Evolutionary conservation across 1,140 invertebrate genomes (phyloP).

Genomic region (Lepeophtheirus salmonis): DNA sequence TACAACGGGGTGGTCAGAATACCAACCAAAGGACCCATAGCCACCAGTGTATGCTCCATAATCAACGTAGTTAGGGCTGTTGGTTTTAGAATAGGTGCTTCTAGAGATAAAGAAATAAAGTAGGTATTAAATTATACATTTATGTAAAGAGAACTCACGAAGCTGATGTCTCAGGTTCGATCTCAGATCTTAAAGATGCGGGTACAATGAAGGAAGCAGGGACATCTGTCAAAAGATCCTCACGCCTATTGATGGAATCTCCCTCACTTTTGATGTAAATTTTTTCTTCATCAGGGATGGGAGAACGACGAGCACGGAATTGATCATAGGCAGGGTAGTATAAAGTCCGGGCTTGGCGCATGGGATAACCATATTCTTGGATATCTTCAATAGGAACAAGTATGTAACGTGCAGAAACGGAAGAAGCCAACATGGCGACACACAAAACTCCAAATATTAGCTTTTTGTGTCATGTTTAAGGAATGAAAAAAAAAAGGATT

Average conservation of each 20-base stretch:
- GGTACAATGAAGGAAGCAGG: background rate
- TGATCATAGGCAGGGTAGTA: background rate
- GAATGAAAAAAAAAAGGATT: no score
- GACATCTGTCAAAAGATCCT: background rate
- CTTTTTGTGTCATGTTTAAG: no score
- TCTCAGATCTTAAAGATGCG: background rate
- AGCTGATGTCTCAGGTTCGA: background rate
- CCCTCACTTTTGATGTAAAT: background rate
- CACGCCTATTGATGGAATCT: background rate
- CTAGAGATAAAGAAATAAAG: conserved; percentile 1
- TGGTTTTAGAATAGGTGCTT: background rate
- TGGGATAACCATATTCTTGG: background rate
- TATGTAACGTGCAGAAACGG: background rate
- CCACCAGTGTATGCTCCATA: conserved; percentile 27
- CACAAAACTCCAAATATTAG: background rate
- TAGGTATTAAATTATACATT: background rate
- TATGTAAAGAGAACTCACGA: background rate
- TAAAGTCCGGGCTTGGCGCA: background rate
- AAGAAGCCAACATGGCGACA: background rate
- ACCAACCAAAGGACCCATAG: conserved; percentile 26
- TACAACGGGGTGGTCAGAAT: conserved; percentile 25
- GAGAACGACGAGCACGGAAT: background rate
- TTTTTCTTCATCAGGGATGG: background rate
- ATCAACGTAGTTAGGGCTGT: conserved; percentile 23
- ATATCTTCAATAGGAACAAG: background rate